Percentiles rank a stretch among this genome's conserved stretches.
phyloP scores from a whole-genome alignment of 1,140 invertebrate species.

The Phymastichus coffea region DNA sequence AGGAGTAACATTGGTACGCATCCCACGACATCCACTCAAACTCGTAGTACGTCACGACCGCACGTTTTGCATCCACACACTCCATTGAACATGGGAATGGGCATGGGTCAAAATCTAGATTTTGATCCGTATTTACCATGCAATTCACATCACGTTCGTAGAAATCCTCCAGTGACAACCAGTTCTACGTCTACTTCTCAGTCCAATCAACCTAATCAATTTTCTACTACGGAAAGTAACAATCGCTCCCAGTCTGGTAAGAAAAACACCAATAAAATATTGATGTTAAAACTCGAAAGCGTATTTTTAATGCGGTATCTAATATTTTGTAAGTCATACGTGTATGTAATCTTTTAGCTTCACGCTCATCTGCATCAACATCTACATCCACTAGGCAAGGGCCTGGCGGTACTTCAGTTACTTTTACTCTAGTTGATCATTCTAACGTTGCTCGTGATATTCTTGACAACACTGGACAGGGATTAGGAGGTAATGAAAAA shows the following conservation, averaged over 20 bases:
- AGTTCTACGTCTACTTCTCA: conserved; percentile 36
- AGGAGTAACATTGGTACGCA: conserved; percentile 65
- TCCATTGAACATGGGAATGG: conserved; percentile 48
- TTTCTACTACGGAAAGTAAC: conserved; percentile 31
- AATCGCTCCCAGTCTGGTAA: conserved; percentile 31
- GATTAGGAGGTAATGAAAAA: conserved; percentile 4
- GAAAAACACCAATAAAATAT: no score
- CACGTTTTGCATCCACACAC: conserved; percentile 59
- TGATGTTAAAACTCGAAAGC: no score
- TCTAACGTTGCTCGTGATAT: conserved; percentile 2
- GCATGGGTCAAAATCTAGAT: conserved; percentile 48
- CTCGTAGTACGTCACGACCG: conserved; percentile 65
- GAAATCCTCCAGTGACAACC: conserved; percentile 24
- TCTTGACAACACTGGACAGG: conserved; percentile 1
- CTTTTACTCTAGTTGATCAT: conserved; percentile 1
- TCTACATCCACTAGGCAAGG: conserved; percentile 1
- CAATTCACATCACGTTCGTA: conserved; percentile 64
- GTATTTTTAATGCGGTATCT: no score
- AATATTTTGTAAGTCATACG: no score
- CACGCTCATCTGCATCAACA: no score
- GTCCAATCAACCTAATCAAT: conserved; percentile 37
- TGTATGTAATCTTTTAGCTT: no score
- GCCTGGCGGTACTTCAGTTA: not conserved
- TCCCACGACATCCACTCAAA: conserved; percentile 68
- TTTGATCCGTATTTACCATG: conserved; percentile 73